Evolutionary conservation across 2,113 vertebrate genomes (phyloP), one percentile per base, ranked within the genome.

Genomic region (Gymnogyps californianus): DNA sequence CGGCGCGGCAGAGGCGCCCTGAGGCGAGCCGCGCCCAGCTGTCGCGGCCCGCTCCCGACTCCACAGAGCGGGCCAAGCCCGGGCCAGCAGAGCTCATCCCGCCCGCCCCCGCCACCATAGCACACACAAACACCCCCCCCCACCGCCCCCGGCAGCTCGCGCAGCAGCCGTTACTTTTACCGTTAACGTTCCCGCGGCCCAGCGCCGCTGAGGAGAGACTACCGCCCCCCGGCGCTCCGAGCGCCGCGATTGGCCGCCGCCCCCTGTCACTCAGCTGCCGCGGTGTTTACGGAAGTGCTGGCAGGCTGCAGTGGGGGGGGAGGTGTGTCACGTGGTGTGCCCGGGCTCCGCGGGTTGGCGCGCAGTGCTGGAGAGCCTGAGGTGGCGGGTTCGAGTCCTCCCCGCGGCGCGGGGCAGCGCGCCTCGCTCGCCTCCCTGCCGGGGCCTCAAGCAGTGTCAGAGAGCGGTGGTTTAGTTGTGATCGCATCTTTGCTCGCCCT

Each of bases 331-430:
- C 4, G 61, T 13, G 49, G 12, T 9, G n/a, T 7, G n/a, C 0
- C 2, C 1, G 11, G 9, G 26, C 4, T 28, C 13, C 2, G 59
- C 3, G 11, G 0, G 3, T 3, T 16, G 66, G 42, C 0, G 52
- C 2, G 29, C 2, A 0, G 26, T 1, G 61, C 1, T 8, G 29
- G 1, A 0, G 58, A 7, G 0, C 0, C 0, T 0, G 3, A 11
- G 18, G 0, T 7, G 0, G 0, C 0, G 0, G 18, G 92, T 93
- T 94, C 74, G 88, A 91, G 15, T 36, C 59, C 17, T 3, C 2
- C 3, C 0, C 0, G 1, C 6, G 3, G 2, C 3, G 2, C 0
- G 6, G n/a, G 13, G 13, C 4, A 6, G 22, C 4, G 1, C 5
- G 4, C 14, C 1, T 6, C 0, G 1, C 1, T 10, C 4, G 9